phyloP scores from a whole-genome alignment of 2,797 vertebrate species.

The Halcyon chelicuti region DNA sequence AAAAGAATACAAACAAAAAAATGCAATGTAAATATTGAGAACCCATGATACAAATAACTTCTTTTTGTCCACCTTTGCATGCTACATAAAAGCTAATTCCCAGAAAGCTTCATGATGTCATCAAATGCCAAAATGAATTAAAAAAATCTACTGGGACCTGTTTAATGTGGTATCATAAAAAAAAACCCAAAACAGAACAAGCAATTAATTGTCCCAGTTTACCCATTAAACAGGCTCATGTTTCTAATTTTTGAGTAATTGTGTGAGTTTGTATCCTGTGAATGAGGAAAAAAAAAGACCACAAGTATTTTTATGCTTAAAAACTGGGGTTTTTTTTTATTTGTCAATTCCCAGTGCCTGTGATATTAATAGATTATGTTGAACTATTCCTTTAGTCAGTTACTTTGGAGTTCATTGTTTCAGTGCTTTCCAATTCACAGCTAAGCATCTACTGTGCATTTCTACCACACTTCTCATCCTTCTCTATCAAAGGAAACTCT shows the following conservation, averaged over 20 bases:
- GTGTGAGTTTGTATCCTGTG: background rate
- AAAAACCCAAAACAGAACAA: background rate
- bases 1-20: conserved; percentile 37
- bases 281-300: background rate
- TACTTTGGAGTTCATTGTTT: background rate
- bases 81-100: background rate
- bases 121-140: conserved; percentile 5
- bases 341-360: background rate
- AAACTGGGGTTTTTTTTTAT: background rate
- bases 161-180: background rate
- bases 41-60: background rate
- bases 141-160: background rate
- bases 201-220: background rate
- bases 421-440: background rate
- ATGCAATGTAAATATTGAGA: background rate
- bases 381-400: background rate
- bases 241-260: conserved; percentile 15
- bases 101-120: background rate
- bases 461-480: background rate
- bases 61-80: background rate
- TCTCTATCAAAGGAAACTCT: background rate
- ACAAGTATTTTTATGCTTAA: background rate
- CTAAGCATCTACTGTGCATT: background rate
- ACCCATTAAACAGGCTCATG: background rate
- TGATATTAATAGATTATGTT: background rate